phyloP scores from a whole-genome alignment of 2,888 invertebrate genomes.

The Drosophila nr. medialis region DNA sequence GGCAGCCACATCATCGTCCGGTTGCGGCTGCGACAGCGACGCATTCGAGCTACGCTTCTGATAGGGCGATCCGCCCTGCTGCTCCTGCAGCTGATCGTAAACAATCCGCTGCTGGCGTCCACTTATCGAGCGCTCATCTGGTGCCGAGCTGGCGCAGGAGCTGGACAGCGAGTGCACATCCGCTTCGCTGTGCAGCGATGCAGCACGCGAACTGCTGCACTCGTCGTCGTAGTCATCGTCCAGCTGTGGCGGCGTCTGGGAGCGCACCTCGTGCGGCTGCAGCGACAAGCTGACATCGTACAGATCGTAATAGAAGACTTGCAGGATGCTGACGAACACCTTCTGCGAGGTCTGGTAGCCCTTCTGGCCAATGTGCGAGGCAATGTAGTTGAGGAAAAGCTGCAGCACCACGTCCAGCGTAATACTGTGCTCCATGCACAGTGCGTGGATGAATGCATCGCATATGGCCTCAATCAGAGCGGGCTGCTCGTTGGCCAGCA shows the following conservation, averaged over 20 bases:
- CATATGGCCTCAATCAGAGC: constrained; percentile 82
- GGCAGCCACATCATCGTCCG: constrained; percentile 67
- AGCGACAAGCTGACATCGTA: constrained; percentile 80
- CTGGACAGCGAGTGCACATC: constrained; percentile 80
- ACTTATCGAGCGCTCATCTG: constrained; percentile 74
- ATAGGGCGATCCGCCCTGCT: constrained; percentile 60
- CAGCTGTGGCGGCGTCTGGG: constrained; percentile 77
- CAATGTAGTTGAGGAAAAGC: constrained; percentile 88
- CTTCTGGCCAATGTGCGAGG: constrained; percentile 88
- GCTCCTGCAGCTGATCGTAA: constrained; percentile 81
- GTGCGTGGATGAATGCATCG: constrained; percentile 82
- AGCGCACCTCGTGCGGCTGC: constrained; percentile 72
- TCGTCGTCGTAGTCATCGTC: constrained; percentile 74
- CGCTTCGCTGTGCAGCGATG: constrained; percentile 77
- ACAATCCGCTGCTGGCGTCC: constrained; percentile 73
- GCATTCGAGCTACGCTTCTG: constrained; percentile 78
- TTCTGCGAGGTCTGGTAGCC: constrained; percentile 84
- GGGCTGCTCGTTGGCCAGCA: constrained; percentile 78
- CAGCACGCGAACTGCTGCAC: constrained; percentile 76
- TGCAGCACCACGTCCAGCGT: constrained; percentile 84
- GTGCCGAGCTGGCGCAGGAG: constrained; percentile 76
- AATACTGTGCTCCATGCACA: constrained; percentile 82
- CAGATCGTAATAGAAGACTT: constrained; percentile 85
- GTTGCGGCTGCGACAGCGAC: constrained; percentile 65
- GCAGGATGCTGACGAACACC: constrained; percentile 86